A percentile compares a stretch with the other conserved stretches of the same genome.
phyloP scores from a whole-genome alignment of 2,797 vertebrate species.

The Kryptopterus vitreolus region DNA sequence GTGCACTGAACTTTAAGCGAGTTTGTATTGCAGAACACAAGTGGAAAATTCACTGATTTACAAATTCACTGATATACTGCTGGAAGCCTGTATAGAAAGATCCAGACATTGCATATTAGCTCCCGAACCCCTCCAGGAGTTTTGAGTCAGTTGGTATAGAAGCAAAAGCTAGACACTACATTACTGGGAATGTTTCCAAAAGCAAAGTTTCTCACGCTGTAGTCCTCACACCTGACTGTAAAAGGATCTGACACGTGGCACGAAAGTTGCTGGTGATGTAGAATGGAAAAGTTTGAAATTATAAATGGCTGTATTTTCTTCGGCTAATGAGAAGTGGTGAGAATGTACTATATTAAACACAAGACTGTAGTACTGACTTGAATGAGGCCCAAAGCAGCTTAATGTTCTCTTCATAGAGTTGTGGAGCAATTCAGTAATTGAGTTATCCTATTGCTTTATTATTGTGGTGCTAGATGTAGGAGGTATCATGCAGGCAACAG shows the following conservation, averaged over 20 bases:
- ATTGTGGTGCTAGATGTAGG: not conserved
- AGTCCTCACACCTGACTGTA: constrained; percentile 39
- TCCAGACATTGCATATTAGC: constrained; percentile 41
- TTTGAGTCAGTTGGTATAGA: constrained; percentile 13
- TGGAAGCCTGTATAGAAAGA: constrained; percentile 34
- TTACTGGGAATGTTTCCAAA: constrained; percentile 42
- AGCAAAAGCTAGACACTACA: constrained; percentile 19
- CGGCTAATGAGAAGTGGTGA: not conserved
- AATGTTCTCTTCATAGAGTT: not conserved
- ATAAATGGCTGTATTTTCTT: not conserved
- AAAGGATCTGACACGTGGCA: constrained; percentile 15
- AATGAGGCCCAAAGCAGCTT: not conserved
- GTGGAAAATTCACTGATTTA: constrained; percentile 42
- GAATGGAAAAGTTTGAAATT: not conserved
- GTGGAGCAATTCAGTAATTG: not conserved
- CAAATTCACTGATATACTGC: constrained; percentile 29
- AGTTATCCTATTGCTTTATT: not conserved
- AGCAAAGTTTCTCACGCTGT: constrained; percentile 39
- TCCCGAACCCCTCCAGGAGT: constrained; percentile 17
- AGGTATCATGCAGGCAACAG: not conserved
- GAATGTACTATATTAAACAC: not conserved
- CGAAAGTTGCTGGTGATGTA: not conserved
- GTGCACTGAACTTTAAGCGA: constrained; percentile 23
- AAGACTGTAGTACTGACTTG: not conserved
- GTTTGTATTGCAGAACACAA: constrained; percentile 3